Conservation (phyloP, 2,113 vertebrate genomes). For the Serilophus lunatus region DNA sequence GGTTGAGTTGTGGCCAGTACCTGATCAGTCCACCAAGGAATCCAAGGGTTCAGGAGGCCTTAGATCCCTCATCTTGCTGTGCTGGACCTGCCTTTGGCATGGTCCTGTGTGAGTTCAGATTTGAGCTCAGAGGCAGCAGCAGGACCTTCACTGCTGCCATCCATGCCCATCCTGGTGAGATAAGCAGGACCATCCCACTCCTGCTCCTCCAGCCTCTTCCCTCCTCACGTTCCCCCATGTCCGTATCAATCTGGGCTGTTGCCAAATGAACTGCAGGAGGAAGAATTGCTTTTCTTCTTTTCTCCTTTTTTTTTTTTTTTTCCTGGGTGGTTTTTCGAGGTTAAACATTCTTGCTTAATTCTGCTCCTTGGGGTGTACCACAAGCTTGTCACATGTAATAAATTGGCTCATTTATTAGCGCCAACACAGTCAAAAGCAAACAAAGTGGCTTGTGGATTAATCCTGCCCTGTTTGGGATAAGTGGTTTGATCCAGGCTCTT, state of each 20-base stretch:
- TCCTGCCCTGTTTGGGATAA: constrained; percentile 38
- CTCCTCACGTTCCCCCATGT: not conserved
- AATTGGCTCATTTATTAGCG: constrained; percentile 61
- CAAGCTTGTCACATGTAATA: constrained; percentile 63
- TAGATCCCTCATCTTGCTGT: accelerated
- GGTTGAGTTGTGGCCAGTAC: accelerated
- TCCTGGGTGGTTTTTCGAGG: constrained; percentile 7
- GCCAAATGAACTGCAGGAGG: not conserved
- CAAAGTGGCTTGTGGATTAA: constrained; percentile 47
- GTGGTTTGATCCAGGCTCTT: constrained; percentile 45
- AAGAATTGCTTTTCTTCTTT: constrained; percentile 2
- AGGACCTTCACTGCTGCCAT: not conserved
- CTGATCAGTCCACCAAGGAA: not conserved
- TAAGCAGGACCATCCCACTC: not conserved
- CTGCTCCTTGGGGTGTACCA: constrained; percentile 56
- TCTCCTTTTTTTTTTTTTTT: not conserved
- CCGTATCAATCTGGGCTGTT: not conserved
- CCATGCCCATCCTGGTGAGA: accelerated
- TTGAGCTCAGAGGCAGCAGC: not conserved
- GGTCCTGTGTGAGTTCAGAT: not conserved
- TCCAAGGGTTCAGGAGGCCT: accelerated
- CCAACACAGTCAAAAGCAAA: constrained; percentile 42
- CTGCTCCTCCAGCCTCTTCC: not conserved
- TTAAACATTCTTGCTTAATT: constrained; percentile 41
- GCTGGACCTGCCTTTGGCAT: not conserved